phyloP scores from a whole-genome alignment of 2,888 invertebrate species.

The Dryobota labecula region DNA sequence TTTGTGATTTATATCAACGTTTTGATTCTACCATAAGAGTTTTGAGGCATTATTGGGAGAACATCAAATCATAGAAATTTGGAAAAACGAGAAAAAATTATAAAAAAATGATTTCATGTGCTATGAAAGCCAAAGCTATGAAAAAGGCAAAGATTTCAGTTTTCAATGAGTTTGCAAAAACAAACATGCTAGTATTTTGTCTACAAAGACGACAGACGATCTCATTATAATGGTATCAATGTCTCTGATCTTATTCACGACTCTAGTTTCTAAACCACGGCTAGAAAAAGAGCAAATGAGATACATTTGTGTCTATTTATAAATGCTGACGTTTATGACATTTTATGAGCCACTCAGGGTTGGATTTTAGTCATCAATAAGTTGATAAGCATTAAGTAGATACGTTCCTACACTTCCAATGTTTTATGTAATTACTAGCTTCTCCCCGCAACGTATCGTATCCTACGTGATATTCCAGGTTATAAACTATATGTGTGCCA shows the following conservation, averaged over 20 bases:
- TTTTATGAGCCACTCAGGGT: conserved; percentile 5
- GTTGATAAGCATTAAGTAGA: too few relatives aligned
- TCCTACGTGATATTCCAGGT: too few relatives aligned
- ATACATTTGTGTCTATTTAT: conserved; percentile 32
- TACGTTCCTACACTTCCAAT: neutral
- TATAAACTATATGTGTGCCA: too few relatives aligned
- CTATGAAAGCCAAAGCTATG: neutral
- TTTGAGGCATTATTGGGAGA: neutral
- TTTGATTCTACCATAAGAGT: neutral
- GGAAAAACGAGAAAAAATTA: neutral
- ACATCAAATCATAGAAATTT: neutral
- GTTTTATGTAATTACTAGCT: neutral
- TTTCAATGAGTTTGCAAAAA: conserved; percentile 34
- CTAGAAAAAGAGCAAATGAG: conserved; percentile 39
- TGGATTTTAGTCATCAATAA: neutral
- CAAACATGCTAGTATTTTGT: conserved; percentile 60
- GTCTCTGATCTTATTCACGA: conserved; percentile 63
- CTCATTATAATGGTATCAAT: conserved; percentile 64
- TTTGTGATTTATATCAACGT: conserved; percentile 13
- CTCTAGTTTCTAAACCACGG: conserved; percentile 43
- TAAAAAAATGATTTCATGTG: too few relatives aligned
- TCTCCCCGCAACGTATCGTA: too few relatives aligned
- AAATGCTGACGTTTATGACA: conserved; percentile 28
- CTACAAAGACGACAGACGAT: conserved; percentile 55
- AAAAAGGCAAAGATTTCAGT: conserved; percentile 4